Conservation (phyloP, 2,888 invertebrate species). For the Eupithecia pulchellata region DNA sequence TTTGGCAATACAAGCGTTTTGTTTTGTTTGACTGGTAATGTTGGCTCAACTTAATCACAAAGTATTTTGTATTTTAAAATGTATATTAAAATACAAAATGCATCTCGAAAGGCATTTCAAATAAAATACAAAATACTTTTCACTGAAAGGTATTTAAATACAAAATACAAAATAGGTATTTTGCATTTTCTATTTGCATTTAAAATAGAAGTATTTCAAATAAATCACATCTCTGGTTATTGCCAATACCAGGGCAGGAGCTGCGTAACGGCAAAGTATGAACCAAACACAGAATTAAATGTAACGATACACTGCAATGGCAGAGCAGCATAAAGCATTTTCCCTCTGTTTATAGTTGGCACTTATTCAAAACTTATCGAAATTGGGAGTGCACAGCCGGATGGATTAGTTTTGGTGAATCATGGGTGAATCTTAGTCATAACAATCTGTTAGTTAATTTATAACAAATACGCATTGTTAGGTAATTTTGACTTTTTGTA, state of each 20-base stretch:
- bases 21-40: too few relatives aligned
- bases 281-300: background rate
- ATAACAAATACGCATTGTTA: background rate
- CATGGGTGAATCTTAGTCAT: background rate
- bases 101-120: too few relatives aligned
- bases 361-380: conserved; percentile 41
- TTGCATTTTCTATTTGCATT: too few relatives aligned
- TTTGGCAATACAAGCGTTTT: too few relatives aligned
- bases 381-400: conserved; percentile 33
- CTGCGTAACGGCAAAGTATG: background rate
- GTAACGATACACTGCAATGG: background rate
- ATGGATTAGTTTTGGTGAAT: conserved; percentile 35
- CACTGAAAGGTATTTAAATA: too few relatives aligned
- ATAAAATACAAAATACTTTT: too few relatives aligned
- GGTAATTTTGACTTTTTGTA: background rate
- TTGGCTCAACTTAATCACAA: too few relatives aligned
- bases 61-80: too few relatives aligned
- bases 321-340: background rate
- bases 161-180: too few relatives aligned
- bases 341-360: conserved; percentile 11
- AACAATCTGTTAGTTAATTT: background rate
- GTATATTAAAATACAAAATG: too few relatives aligned
- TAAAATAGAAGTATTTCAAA: too few relatives aligned
- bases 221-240: too few relatives aligned
- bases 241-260: background rate